phyloP scores from a whole-genome alignment of 2,113 vertebrate species.

The Forbesichthys papilliferus region DNA sequence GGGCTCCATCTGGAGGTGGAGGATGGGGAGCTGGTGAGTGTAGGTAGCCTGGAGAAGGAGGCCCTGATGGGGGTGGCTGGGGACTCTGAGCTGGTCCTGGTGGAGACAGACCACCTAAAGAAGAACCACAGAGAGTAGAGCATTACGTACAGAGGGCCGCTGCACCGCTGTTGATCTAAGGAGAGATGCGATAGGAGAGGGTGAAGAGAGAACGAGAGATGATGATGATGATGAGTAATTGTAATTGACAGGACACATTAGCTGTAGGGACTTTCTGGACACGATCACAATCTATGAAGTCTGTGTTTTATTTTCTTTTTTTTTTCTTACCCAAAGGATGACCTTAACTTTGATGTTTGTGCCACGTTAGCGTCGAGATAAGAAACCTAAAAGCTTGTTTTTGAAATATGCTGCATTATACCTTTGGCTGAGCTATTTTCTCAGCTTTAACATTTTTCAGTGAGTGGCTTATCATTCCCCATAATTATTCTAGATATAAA shows the following conservation, averaged over 20 bases:
- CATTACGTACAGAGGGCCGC: conserved; percentile 11
- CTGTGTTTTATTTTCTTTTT: conserved; percentile 49
- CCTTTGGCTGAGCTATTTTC: conserved; percentile 14
- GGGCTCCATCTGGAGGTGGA: conserved; percentile 72
- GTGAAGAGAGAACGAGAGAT: conserved; percentile 22
- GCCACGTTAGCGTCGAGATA: conserved; percentile 25
- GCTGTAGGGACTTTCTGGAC: conserved; percentile 47
- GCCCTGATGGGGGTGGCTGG: conserved; percentile 87
- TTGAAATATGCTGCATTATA: conserved; percentile 11
- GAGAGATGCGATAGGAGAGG: background rate
- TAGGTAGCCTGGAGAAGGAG: conserved; percentile 86
- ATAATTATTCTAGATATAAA: conserved; percentile 6
- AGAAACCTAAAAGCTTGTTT: conserved; percentile 12
- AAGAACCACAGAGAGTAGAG: conserved; percentile 78
- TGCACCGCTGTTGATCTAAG: background rate
- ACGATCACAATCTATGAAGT: conserved; percentile 43
- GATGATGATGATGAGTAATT: conserved; percentile 20
- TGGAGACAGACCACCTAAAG: conserved; percentile 80
- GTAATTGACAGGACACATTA: conserved; percentile 50
- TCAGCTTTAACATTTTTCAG: conserved; percentile 12
- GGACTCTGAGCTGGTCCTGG: conserved; percentile 84
- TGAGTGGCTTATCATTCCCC: background rate
- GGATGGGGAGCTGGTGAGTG: conserved; percentile 83
- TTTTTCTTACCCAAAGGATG: conserved; percentile 43
- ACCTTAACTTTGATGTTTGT: conserved; percentile 46